Base-by-base conservation (phyloP, 2,888 invertebrate species). In the Lithophane socia region DNA sequence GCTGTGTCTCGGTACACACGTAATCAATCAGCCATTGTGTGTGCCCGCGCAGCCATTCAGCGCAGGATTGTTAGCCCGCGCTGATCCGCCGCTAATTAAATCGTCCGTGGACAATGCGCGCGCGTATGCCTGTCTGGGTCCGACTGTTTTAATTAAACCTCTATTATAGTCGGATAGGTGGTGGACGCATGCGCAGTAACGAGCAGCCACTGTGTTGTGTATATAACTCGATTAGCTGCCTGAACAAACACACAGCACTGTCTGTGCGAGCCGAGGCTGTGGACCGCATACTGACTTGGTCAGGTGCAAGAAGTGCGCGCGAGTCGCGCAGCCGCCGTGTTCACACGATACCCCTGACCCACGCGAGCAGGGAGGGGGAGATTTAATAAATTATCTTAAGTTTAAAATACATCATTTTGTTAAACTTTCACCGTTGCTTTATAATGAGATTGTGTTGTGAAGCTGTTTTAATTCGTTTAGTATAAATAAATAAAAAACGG, bases 271-370 rank as follows among this genome's bases (percentile, higher is more conserved):
- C 56, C 1, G 24, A 16, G 16, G 67, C 54, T 18, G 16, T 37
- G 58, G 49, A 3, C 63, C 21, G 44, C 60, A n/a, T 2, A 37
- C 10, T 8, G 21, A 21, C 9, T 37, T 9, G 1, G 1, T 60
- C 72, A 69, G 70, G 73, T 12, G 60, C 24, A 16, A 44, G 83
- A 68, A 0, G 49, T 9, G 77, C 77, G 65, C 80, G 80, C 86
- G 86, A 3, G 12, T 7, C 21, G 37, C 13, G 21, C 2, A 5
- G 21, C 52, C 86, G 44, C 47, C 29, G 10, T 81, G 83, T 89
- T 90, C 92, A 89, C 91, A 91, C 90, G 90, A 78, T 88, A 86
- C 79, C 83, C 78, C 79, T 88, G 91, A 91, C 90, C 88, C 69
- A 79, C 7, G 21, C 21, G 5, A 0, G 49, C 7, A 21, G 13